phyloP scores from a whole-genome alignment of 1,140 invertebrate species.

The Piezodorus guildinii region DNA sequence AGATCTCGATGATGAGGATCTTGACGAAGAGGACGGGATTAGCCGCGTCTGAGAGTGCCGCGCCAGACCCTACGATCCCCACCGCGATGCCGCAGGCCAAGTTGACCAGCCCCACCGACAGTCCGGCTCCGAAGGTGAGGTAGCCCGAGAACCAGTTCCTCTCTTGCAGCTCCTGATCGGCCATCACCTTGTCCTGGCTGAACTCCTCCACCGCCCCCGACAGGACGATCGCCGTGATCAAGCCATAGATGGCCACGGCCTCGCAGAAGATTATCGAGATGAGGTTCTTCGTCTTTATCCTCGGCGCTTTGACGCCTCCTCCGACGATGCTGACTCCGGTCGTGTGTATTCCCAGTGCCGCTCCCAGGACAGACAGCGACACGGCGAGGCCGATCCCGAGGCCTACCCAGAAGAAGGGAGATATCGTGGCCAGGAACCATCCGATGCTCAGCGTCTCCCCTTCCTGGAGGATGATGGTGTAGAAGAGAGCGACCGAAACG shows the following conservation, averaged over 20 bases:
- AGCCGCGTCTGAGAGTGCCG: conserved; percentile 89
- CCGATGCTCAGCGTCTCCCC: too few species aligned
- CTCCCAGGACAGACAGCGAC: conserved; percentile 90
- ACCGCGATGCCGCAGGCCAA: conserved; percentile 91
- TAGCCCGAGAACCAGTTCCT: conserved; percentile 68
- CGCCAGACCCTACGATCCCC: conserved; percentile 89
- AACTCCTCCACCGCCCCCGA: conserved; percentile 60
- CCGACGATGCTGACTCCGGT: conserved; percentile 45
- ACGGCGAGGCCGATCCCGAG: conserved; percentile 87
- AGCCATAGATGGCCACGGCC: conserved; percentile 94
- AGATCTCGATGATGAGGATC: conserved; percentile 95
- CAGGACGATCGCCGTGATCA: conserved; percentile 93
- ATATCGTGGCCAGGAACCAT: too few species aligned
- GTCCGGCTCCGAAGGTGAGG: conserved; percentile 87
- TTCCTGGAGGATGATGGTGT: too few species aligned
- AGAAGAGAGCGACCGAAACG: too few species aligned
- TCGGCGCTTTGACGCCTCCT: conserved; percentile 93
- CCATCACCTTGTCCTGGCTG: conserved; percentile 28
- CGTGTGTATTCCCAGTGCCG: conserved; percentile 32
- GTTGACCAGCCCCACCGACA: conserved; percentile 88
- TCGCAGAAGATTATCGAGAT: conserved; percentile 99
- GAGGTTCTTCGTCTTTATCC: conserved; percentile 98
- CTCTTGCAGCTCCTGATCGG: conserved; percentile 33
- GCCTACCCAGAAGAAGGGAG: background rate
- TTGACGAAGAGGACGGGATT: conserved; percentile 91